These are phyloP conservation scores for Pangasius krempfi DNA, from an alignment of 2,797 vertebrate species.

Conservation along the genomic window DNA sequence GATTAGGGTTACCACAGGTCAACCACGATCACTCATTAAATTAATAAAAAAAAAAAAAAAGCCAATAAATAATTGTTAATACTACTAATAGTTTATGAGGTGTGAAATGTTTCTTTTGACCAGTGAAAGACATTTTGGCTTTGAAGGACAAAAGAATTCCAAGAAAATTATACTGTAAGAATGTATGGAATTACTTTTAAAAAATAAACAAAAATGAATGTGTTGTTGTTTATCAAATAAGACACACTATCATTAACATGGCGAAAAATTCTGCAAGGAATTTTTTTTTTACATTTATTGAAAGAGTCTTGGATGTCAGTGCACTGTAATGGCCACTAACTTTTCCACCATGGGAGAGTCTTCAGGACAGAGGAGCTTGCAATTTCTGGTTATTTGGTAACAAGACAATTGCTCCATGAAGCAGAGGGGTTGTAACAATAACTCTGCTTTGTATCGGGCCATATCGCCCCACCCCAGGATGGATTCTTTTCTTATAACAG, in stretches of 20 bases:
- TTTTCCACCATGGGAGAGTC: not conserved
- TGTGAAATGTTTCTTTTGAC: not conserved
- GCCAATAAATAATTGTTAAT: not conserved
- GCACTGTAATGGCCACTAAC: not conserved
- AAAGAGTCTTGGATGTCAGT: not conserved
- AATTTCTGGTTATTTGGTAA: not conserved
- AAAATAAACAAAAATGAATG: not conserved
- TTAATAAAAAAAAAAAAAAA: not conserved
- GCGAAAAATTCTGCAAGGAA: not conserved
- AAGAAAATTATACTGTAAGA: not conserved
- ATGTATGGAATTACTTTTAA: not conserved
- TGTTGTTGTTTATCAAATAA: not conserved
- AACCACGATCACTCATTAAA: constrained; percentile 3
- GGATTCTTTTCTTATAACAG: not conserved
- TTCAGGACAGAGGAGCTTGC: not conserved
- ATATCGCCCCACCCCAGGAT: not conserved
- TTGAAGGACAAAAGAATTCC: not conserved
- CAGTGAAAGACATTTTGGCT: not conserved
- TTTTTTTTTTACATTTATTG: not conserved
- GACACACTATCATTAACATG: not conserved
- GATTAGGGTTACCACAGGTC: constrained; percentile 22
- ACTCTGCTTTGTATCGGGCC: not conserved
- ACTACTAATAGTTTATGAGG: not conserved
- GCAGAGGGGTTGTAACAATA: not conserved
- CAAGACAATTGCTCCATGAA: not conserved